These are phyloP conservation scores for Platyrinchus mystaceus DNA, from an alignment of 2,797 vertebrate species.

Conservation along the genomic window DNA sequence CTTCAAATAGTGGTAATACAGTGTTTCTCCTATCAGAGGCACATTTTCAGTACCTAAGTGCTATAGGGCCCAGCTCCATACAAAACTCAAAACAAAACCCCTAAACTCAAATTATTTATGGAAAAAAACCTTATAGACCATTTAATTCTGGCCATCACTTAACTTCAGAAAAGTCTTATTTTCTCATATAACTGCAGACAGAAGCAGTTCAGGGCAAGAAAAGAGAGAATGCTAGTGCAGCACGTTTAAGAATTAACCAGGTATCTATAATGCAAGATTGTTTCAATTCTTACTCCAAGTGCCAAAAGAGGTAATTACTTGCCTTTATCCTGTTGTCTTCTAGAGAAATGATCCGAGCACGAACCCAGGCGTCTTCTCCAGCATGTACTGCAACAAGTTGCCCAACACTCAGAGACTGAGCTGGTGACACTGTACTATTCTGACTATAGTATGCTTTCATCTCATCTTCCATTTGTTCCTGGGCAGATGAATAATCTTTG, in stretches of 20 bases:
- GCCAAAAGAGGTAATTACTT: conserved; percentile 33
- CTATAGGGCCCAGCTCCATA: not conserved
- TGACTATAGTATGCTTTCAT: conserved; percentile 85
- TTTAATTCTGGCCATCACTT: not conserved
- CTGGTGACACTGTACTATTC: not conserved
- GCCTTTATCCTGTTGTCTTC: conserved; percentile 83
- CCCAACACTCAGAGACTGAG: conserved; percentile 73
- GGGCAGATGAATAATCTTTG: conserved; percentile 86
- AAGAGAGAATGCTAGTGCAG: not conserved
- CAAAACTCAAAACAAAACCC: not conserved
- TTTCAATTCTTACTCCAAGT: not conserved
- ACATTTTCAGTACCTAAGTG: not conserved
- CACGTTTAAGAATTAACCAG: not conserved
- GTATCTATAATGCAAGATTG: not conserved
- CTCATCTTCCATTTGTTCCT: conserved; percentile 88
- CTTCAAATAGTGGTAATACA: not conserved
- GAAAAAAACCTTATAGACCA: not conserved
- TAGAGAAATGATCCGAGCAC: conserved; percentile 82
- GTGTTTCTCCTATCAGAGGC: not conserved
- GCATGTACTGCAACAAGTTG: conserved; percentile 84
- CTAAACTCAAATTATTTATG: not conserved
- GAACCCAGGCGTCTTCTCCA: conserved; percentile 85
- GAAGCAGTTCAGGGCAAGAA: not conserved
- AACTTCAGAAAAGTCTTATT: not conserved
- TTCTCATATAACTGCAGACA: not conserved